Evolutionary conservation across 2,888 invertebrate genomes (phyloP), one percentile per base, ranked within the genome.

Genomic region (Sarcophaga rosellei): DNA sequence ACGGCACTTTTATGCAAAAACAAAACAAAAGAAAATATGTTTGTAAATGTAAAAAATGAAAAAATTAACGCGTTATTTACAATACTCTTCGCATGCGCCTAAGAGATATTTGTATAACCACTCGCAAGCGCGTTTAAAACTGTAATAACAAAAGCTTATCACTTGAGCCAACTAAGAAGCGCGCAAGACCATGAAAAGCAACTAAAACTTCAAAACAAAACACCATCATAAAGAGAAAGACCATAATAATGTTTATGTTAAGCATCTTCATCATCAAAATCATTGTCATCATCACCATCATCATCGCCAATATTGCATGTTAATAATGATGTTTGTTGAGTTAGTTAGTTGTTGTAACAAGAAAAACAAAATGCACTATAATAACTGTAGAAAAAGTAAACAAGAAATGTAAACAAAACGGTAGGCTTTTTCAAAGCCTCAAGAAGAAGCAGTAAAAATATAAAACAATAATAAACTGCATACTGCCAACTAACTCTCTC

Each of bases 71-170:
- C 69, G 62, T 44, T 78, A 75, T 5, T 35, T 25, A 61, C 53
- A 75, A 81, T 35, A 76, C 73, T 35, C 35, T 8, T 35, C 15
- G 53, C 70, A 75, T 78, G 86, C 84, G 83, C 70, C 57, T 25
- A 44, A 61, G 70, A 78, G 62, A 70, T 68, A 66, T 81, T 84
- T 57, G 74, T 81, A 84, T 78, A 81, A 86, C 86, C 78, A 74
- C 47, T 77, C 84, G 74, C 86, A 70, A 84, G 81, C 83, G 86
- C 86, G 83, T 86, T 86, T 78, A 75, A 78, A 86, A 86, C 74
- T 77, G 84, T 86, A 86, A 78, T 86, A 86, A 84, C 83, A 86
- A 84, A 84, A 84, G 84, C 81, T 86, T 86, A 84, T 81, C 77
- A 84, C 81, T 81, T 86, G 66, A 77, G 65, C 61, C 77, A 78